Evolutionary conservation across 2,113 vertebrate genomes (phyloP).

Genomic region (Silurus glanis): DNA sequence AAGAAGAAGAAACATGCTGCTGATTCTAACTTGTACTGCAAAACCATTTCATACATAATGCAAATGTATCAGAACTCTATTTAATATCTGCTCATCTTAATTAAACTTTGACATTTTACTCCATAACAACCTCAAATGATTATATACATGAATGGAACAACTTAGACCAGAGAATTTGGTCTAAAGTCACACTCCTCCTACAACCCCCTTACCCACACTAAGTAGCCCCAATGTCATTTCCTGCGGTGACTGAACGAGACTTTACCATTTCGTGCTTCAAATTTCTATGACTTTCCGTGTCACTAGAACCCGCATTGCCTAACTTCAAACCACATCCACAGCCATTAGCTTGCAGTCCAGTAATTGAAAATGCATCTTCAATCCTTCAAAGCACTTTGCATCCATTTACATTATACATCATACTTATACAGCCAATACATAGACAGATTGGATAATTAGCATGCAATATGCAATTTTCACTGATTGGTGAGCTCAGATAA

Average conservation of each 20-base stretch:
- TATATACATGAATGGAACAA: not conserved
- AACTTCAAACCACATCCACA: not conserved
- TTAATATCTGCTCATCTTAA: not conserved
- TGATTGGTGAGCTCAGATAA: not conserved
- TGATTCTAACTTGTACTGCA: not conserved
- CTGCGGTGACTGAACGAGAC: not conserved
- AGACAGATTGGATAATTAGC: not conserved
- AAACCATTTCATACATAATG: not conserved
- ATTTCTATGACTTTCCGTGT: constrained; percentile 11
- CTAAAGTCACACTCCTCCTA: not conserved
- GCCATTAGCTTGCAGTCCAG: not conserved
- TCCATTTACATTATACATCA: not conserved
- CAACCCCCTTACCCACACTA: not conserved
- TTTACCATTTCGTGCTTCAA: not conserved
- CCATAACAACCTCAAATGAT: not conserved
- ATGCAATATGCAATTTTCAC: no score
- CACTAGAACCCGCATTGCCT: not conserved
- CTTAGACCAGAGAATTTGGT: not conserved
- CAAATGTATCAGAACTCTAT: not conserved
- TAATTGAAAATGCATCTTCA: not conserved
- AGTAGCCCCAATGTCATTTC: not conserved
- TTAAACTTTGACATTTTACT: not conserved
- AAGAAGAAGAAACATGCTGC: not conserved
- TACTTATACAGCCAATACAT: not conserved
- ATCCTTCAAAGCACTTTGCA: not conserved